Base-by-base conservation (phyloP, 2,888 invertebrate genomes). In the Megaustenia siamemsis region DNA sequence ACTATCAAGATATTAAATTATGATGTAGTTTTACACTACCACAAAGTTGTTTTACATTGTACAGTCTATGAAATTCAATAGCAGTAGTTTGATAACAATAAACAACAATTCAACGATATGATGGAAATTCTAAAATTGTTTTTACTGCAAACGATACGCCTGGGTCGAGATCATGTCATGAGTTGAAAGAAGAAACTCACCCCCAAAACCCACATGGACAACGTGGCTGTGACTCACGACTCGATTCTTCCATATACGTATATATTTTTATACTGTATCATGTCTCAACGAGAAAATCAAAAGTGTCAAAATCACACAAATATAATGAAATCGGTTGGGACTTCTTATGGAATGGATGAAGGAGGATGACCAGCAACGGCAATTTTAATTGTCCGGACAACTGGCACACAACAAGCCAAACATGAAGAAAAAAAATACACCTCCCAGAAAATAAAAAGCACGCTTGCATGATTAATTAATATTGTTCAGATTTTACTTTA, bases 171-270 rank as follows among this genome's bases (percentile, higher is more conserved):
- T 63, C 40, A 40, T 69, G 40, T 24, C n/a, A 28, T 40, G 69
- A 24, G 24, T 24, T 38, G 40, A 40, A 73, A 32, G 49, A 73
- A 49, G 49, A 45, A 77, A 86, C 90, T 90, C 89, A 92, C 92
- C 92, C 92, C 90, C 91, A 92, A 88, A 92, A 92, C 82, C 92
- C 92, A 88, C 92, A 92, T 32, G 91, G 90, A 87, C 92, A 92
- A 82, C 90, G 87, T 56, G 90, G 90, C 86, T 90, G 90, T 86
- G 91, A 89, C 80, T 91, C 89, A 86, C 91, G 91, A 85, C 90
- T 91, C 68, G 92, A 92, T 87, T 92, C 90, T 88, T 91, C 92
- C 92, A 92, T 92, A 86, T 78, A 88, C 77, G 66, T 71, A 76
- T 69, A 45, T 79, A 66, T 10, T 53, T 18, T 45, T 68, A 38